Evolutionary conservation across 2,888 invertebrate species (phyloP), one percentile per base, ranked within the genome.

Genomic region (Drosophila crucigera): DNA sequence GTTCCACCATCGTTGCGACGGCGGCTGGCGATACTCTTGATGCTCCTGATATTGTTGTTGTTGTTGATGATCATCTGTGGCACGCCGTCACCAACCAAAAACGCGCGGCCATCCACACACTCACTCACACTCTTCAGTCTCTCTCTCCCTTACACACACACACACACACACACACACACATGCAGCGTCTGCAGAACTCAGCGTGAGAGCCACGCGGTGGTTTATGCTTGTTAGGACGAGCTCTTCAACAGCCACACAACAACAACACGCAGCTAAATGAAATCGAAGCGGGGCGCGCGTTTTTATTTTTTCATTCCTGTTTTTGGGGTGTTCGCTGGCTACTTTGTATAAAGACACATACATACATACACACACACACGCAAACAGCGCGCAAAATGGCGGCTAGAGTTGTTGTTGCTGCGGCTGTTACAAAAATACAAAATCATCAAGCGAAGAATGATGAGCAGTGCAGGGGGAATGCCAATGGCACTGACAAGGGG

Each of bases 41-140:
- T 70, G 35, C 28, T 68, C 1, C 30, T n/a, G 61, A 28, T 50
- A 50, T 52, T 59, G 39, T 52, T 80, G 63, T 49, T 82, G 76
- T 52, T 82, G 73, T 50, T 82, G 73, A 83, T 85, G 70, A 84
- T 84, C 88, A 83, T 83, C 89, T 88, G 84, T 81, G 89, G 84
- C 89, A 74, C 71, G 83, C 84, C 84, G 82, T 89, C 84, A 78
- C 84, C 84, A 86, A 86, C 85, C 85, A 86, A 89, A 85, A 86
- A 86, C 85, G 88, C 89, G 85, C 89, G 83, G 80, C 83, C 82
- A 74, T 82, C 74, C 82, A 66, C 83, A 80, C 69, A 82, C 82
- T 68, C 81, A 83, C 83, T 70, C 80, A 68, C 73, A 74, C 83
- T 53, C 80, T 19, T 22, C 58, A 61, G 25, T 25, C 41, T 16